Percentiles rank a stretch among this genome's conserved stretches.
phyloP scores from a whole-genome alignment of 1,140 invertebrate species.

The Psilanteris sp. region DNA sequence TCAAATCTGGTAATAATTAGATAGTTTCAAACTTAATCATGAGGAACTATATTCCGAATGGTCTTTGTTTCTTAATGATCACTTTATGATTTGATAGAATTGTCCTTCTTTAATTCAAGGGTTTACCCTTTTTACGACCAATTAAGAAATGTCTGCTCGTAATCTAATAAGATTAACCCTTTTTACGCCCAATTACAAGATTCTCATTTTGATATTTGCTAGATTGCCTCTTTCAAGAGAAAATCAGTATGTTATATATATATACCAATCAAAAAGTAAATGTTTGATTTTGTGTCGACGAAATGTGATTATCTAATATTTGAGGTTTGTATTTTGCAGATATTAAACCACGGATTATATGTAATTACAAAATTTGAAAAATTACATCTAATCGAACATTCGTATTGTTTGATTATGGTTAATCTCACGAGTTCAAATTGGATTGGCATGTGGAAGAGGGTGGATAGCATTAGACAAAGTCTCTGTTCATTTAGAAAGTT shows the following conservation, averaged over 20 bases:
- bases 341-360: constrained; percentile 30
- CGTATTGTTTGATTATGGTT: constrained; percentile 17
- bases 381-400: constrained; percentile 17
- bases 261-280: constrained; percentile 40
- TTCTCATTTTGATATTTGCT: constrained; percentile 1
- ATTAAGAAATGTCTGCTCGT: constrained; percentile 31
- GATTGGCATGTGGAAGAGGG: constrained; percentile 20
- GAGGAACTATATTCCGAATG: too few relatives aligned
- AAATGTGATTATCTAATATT: constrained; percentile 20
- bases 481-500: too few relatives aligned
- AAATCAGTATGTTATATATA: constrained; percentile 34
- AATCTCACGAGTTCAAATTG: constrained; percentile 34
- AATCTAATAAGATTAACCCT: constrained; percentile 53
- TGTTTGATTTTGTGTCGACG: constrained; percentile 12
- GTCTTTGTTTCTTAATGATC: too few relatives aligned
- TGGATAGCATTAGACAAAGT: constrained; percentile 18
- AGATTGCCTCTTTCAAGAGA: constrained; percentile 40
- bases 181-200: constrained; percentile 47
- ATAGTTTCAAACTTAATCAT: too few relatives aligned
- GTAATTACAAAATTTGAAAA: constrained; percentile 52
- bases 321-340: constrained; percentile 6
- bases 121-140: constrained; percentile 46
- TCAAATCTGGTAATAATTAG: too few relatives aligned
- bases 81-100: too few relatives aligned
- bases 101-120: constrained; percentile 1